phyloP scores from a whole-genome alignment of 2,113 vertebrate genomes.

The Tiliqua scincoides region DNA sequence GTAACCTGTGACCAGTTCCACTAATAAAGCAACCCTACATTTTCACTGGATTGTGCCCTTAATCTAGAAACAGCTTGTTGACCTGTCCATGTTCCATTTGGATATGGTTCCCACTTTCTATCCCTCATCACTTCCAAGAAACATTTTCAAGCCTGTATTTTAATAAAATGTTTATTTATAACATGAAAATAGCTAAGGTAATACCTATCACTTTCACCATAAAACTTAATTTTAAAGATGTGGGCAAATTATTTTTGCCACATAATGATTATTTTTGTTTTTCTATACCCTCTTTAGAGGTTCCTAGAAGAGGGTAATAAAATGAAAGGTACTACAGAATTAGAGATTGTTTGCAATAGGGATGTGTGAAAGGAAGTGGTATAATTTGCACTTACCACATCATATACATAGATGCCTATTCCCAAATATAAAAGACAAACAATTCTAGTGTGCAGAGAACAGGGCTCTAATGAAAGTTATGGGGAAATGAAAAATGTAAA shows the following conservation, averaged over 20 bases:
- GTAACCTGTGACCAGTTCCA: neutral
- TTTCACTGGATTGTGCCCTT: neutral
- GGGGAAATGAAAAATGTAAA: neutral
- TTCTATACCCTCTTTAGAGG: neutral
- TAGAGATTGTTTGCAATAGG: constrained; percentile 1
- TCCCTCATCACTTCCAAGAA: neutral
- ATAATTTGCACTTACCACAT: constrained; percentile 13
- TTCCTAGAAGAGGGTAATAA: neutral
- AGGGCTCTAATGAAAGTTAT: neutral
- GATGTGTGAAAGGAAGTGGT: constrained; percentile 13
- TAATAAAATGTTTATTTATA: neutral
- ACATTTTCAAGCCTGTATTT: neutral
- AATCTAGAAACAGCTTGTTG: neutral
- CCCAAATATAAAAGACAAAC: constrained; percentile 26
- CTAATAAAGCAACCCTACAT: neutral
- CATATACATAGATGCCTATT: neutral
- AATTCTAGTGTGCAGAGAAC: neutral
- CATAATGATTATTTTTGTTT: constrained; percentile 20
- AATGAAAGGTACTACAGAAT: constrained; percentile 27
- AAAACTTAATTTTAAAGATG: constrained; percentile 2
- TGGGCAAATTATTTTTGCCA: constrained; percentile 13
- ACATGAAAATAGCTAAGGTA: neutral
- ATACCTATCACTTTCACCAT: constrained; percentile 3
- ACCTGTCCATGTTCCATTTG: neutral
- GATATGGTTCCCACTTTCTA: neutral